These are phyloP conservation scores for Camelus bactrianus DNA, from an alignment of 2,113 vertebrate species.

Conservation along the genomic window DNA sequence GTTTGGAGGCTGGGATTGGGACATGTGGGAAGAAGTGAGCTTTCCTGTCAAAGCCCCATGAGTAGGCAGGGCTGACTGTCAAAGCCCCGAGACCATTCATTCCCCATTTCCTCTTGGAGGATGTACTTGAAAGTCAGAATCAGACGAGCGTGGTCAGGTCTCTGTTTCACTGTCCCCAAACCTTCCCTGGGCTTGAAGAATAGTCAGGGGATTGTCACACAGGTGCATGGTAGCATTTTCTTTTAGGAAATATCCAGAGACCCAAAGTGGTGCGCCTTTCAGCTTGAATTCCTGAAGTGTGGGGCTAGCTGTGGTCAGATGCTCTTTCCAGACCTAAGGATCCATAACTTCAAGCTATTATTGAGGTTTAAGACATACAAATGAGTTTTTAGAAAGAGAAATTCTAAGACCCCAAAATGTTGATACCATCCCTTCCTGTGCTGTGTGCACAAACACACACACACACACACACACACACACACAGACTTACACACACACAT, in stretches of 20 bases:
- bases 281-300: not conserved
- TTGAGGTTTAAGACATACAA: not conserved
- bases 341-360: not conserved
- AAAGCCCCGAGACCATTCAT: fast-evolving
- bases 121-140: too few relatives aligned
- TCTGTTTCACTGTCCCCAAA: not conserved
- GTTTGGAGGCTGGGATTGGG: fast-evolving
- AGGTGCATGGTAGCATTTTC: not conserved
- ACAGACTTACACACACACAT: too few relatives aligned
- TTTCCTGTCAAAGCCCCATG: fast-evolving
- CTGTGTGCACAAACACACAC: fast-evolving
- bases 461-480: too few relatives aligned
- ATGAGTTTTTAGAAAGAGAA: not conserved
- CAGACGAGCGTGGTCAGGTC: not conserved
- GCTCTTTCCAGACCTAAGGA: not conserved
- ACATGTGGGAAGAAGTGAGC: fast-evolving
- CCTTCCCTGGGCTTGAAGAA: not conserved
- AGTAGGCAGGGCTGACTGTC: not conserved
- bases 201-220: not conserved
- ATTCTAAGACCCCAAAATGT: not conserved
- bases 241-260: not conserved
- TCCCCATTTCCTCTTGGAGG: not conserved
- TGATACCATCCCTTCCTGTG: not conserved
- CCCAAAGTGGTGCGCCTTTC: too few relatives aligned
- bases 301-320: too few relatives aligned